phyloP scores from a whole-genome alignment of 1,140 invertebrate species.

The Drosophila murphyi region DNA sequence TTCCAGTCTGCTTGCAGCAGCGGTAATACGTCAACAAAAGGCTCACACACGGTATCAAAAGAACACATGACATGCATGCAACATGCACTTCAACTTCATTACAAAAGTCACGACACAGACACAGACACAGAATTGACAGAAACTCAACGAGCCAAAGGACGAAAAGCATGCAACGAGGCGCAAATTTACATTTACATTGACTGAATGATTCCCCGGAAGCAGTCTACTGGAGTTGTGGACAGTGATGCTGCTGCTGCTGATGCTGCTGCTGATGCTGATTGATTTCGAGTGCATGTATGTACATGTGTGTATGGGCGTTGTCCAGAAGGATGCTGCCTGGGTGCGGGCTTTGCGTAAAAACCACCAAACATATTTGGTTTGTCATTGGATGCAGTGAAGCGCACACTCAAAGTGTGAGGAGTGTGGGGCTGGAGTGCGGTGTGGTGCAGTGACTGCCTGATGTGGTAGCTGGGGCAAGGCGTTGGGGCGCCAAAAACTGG shows the following conservation, averaged over 20 bases:
- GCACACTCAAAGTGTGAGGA: constrained; percentile 28
- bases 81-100: constrained; percentile 74
- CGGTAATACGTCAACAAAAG: constrained; percentile 72
- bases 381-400: constrained; percentile 79
- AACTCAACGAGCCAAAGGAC: constrained; percentile 16
- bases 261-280: constrained; percentile 44
- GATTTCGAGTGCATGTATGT: constrained; percentile 64
- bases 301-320: constrained; percentile 1
- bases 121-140: constrained; percentile 10
- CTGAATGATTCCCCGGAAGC: constrained; percentile 63
- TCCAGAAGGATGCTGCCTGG: constrained; percentile 25
- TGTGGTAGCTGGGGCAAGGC: constrained; percentile 36
- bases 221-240: not conserved
- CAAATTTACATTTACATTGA: constrained; percentile 82
- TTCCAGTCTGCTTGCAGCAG: constrained; percentile 41
- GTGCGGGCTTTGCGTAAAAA: constrained; percentile 72
- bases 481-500: constrained; percentile 68
- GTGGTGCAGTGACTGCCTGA: not conserved
- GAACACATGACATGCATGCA: constrained; percentile 42
- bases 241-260: constrained; percentile 10
- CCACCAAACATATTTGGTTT: constrained; percentile 84
- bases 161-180: constrained; percentile 64
- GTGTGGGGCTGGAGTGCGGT: not conserved
- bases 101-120: constrained; percentile 57
- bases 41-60: constrained; percentile 24